Base-by-base conservation (phyloP, 2,113 vertebrate genomes). In the Arenaria interpres region DNA sequence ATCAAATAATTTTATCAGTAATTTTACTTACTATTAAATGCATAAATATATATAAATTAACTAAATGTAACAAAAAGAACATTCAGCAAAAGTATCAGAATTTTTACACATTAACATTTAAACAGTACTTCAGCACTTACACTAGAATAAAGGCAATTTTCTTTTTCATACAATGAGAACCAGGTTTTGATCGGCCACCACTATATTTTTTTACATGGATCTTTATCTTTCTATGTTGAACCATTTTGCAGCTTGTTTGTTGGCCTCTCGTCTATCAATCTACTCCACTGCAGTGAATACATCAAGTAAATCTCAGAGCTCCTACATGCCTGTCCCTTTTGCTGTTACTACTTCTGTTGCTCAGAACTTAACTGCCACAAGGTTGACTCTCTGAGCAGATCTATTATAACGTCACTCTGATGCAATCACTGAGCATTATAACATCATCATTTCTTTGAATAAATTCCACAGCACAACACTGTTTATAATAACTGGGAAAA, bases 71-170 rank as follows among this genome's bases (percentile, higher is more conserved):
- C 35, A 63, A 45, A 77, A 76, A 78, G 10, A 59, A 53, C 33
- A 14, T 43, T 79, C 48, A 69, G 18, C 24, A 83, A 25, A 74
- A 79, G 10, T 54, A 46, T 51, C 28, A 35, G 33, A 69, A 75
- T 15, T 53, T 32, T 27, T 28, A 53, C 30, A 50, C 9, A 25
- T 32, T 64, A 91, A 92, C 27, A 23, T 19, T 66, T 11, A 56
- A 71, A 83, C 27, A 86, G 18, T 91, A 97, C 77, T 96, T 94
- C 33, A 86, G 33, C 78, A 97, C 86, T 96, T 96, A 97, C 78
- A 48, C 20, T 81, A 74, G 6, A 51, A 9, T 12, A 57, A 19
- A 4, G 63, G 21, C 46, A 67, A 51, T 21, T 79, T 85, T 84
- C 28, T 62, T 78, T 92, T 6, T 35, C 21, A 46, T 24, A 59